phyloP scores from a whole-genome alignment of 2,113 vertebrate genomes.

The Aspiorhynchus laticeps region DNA sequence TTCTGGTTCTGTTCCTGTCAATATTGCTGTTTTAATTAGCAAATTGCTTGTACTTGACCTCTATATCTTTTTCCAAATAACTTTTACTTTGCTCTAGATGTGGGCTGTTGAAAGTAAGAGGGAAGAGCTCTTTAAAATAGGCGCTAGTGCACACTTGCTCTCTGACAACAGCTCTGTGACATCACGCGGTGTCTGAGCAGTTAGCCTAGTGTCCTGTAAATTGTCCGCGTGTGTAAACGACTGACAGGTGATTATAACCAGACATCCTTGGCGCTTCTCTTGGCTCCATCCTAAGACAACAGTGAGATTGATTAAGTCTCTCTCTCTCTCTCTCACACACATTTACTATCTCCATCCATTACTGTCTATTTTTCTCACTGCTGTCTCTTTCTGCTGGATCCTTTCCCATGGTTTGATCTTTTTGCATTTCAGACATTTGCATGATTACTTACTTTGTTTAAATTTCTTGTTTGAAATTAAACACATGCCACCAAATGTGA shows the following conservation, averaged over 20 bases:
- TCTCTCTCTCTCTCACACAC: not conserved
- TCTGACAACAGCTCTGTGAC: not conserved
- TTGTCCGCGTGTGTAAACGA: not conserved
- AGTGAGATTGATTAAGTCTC: slow-evolving; percentile 19
- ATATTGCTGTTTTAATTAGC: slow-evolving; percentile 15
- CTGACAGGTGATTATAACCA: slow-evolving; percentile 47
- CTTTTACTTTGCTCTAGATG: slow-evolving; percentile 14
- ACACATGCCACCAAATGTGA: not conserved
- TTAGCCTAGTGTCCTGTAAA: slow-evolving; percentile 4
- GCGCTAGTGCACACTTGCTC: not conserved
- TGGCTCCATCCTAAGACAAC: slow-evolving; percentile 40
- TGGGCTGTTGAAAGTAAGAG: not conserved
- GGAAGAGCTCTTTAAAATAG: not conserved
- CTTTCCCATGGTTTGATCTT: not conserved
- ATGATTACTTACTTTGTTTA: not conserved
- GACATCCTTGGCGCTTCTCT: slow-evolving; percentile 34
- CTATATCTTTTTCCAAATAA: slow-evolving; percentile 6
- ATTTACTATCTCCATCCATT: slow-evolving; percentile 30
- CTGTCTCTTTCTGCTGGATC: not conserved
- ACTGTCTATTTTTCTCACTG: not conserved
- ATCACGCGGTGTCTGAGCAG: not conserved
- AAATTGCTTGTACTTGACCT: slow-evolving; percentile 26
- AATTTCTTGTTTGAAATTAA: not conserved
- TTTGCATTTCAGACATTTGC: slow-evolving; percentile 29
- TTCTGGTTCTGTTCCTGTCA: too few species aligned